Conservation (phyloP, 2,888 invertebrate species). For the Xestia c-nigrum region DNA sequence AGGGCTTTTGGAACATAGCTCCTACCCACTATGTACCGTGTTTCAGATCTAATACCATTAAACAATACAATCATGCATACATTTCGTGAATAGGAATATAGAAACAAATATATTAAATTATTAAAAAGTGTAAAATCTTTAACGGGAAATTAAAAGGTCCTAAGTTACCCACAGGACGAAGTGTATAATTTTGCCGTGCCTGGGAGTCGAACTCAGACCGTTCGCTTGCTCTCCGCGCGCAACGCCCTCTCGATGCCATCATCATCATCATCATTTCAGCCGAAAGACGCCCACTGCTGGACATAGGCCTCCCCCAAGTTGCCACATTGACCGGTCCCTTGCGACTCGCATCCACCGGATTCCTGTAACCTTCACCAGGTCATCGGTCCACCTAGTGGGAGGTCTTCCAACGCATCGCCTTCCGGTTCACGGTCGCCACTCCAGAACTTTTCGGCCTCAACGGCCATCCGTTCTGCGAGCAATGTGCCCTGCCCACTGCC, state of each 20-base stretch:
- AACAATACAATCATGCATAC: background rate
- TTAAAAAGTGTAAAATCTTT: background rate
- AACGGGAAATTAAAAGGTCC: background rate
- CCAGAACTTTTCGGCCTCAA: too few species aligned
- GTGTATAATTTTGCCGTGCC: background rate
- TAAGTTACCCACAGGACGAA: background rate
- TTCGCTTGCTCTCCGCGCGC: background rate
- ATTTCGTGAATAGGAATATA: background rate
- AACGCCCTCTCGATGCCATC: background rate
- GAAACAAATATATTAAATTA: background rate
- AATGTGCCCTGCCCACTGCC: too few species aligned
- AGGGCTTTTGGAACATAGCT: slow-evolving; percentile 28
- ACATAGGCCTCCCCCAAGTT: too few species aligned
- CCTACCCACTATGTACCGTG: slow-evolving; percentile 40
- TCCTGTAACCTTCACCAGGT: too few species aligned
- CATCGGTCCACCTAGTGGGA: too few species aligned
- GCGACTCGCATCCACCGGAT: too few species aligned
- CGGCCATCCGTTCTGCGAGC: too few species aligned
- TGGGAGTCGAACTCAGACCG: background rate
- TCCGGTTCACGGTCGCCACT: too few species aligned
- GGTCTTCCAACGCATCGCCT: too few species aligned
- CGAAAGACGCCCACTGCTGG: too few species aligned
- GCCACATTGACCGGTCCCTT: too few species aligned
- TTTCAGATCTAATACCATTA: slow-evolving; percentile 18
- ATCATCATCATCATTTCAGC: too few species aligned